A percentile compares a stretch with the other conserved stretches of the same genome.
phyloP scores from a whole-genome alignment of 2,797 vertebrate species.

The Pangasius larnaudii region DNA sequence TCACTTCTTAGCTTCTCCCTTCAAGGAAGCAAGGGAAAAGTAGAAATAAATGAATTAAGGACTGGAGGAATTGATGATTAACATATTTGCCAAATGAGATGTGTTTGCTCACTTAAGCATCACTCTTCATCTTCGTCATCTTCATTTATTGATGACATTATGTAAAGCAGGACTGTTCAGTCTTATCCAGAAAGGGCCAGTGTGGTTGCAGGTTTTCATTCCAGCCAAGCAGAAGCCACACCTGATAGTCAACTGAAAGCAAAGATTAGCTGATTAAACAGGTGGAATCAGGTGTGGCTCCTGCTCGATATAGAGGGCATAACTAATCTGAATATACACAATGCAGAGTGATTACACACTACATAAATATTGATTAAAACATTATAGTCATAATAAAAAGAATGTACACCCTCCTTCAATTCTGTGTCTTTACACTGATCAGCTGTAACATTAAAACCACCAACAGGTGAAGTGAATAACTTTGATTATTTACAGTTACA shows the following conservation, averaged over 20 bases:
- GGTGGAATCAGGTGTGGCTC: neutral
- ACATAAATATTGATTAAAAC: too few species aligned
- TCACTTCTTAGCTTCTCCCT: neutral
- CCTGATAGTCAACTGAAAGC: neutral
- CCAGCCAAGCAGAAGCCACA: neutral
- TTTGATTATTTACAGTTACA: too few species aligned
- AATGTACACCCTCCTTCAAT: too few species aligned
- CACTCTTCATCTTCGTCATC: neutral
- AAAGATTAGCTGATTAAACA: neutral
- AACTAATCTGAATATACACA: neutral
- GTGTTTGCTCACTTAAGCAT: neutral
- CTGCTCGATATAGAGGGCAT: neutral
- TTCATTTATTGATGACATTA: neutral
- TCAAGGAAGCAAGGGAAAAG: neutral
- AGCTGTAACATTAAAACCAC: too few species aligned
- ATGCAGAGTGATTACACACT: neutral
- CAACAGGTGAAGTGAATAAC: too few species aligned
- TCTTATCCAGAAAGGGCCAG: neutral
- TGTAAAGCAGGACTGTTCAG: neutral
- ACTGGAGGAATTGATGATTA: neutral
- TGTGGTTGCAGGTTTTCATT: neutral
- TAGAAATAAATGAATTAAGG: neutral
- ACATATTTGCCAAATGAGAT: neutral
- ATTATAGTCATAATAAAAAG: too few species aligned
- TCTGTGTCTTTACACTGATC: too few species aligned